Conservation (phyloP, 2,888 invertebrate genomes). For the Macaria liturata region DNA sequence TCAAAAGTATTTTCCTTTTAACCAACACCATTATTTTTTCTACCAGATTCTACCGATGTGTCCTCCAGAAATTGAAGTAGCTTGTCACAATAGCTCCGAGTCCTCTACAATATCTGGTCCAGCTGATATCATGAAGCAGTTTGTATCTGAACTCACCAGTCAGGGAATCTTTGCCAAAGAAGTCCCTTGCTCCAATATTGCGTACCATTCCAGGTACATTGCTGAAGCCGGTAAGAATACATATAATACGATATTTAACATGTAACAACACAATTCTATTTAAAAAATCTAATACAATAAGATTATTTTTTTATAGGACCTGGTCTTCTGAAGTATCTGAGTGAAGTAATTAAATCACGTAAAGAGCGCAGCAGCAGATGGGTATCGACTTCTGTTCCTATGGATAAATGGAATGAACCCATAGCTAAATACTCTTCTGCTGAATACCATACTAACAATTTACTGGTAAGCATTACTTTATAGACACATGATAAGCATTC, state of each 20-base stretch:
- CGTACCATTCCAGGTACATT: slow-evolving; percentile 93
- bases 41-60: slow-evolving; percentile 42
- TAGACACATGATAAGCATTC: too few relatives aligned
- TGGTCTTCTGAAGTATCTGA: slow-evolving; percentile 80
- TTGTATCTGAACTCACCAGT: slow-evolving; percentile 71
- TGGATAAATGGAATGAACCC: slow-evolving; percentile 53
- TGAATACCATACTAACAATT: slow-evolving; percentile 93
- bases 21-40: slow-evolving; percentile 15
- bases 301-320: slow-evolving; percentile 46
- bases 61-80: slow-evolving; percentile 87
- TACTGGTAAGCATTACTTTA: slow-evolving; percentile 75
- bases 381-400: slow-evolving; percentile 92
- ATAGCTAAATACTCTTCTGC: slow-evolving; percentile 85
- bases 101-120: slow-evolving; percentile 92
- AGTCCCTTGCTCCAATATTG: slow-evolving; percentile 89
- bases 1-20: slow-evolving; percentile 2
- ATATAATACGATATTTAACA: too few relatives aligned
- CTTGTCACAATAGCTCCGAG: slow-evolving; percentile 90
- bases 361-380: slow-evolving; percentile 87
- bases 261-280: too few relatives aligned
- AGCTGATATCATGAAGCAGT: slow-evolving; percentile 82
- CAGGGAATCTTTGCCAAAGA: slow-evolving; percentile 60
- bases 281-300: too few relatives aligned
- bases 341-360: slow-evolving; percentile 84
- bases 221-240: slow-evolving; percentile 73